Conservation (phyloP, 2,888 invertebrate species). For the Drosophila algonquin region DNA sequence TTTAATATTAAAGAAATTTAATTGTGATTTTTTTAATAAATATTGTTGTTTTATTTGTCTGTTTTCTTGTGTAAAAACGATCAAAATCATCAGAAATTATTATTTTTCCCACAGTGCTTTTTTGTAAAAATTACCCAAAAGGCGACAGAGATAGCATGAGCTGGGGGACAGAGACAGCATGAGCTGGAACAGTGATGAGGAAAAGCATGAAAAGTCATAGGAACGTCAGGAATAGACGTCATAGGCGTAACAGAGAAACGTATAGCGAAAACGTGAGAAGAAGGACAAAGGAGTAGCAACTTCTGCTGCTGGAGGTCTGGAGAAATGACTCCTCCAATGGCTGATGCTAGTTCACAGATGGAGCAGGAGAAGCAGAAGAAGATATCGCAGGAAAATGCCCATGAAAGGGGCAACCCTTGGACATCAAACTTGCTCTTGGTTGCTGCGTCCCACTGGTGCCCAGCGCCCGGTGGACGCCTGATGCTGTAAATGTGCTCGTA, state of each 20-base stretch:
- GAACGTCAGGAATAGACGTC: background rate
- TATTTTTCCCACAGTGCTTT: too few species aligned
- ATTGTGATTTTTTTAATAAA: too few species aligned
- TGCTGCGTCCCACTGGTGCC: slow-evolving; percentile 11
- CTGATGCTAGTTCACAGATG: background rate
- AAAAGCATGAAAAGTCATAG: background rate
- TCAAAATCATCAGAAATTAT: too few species aligned
- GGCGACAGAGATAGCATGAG: too few species aligned
- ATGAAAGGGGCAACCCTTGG: background rate
- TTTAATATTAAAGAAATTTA: too few species aligned
- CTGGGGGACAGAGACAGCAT: too few species aligned
- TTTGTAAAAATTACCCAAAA: too few species aligned
- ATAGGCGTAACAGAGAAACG: background rate
- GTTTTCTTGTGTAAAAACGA: too few species aligned
- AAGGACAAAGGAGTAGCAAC: background rate
- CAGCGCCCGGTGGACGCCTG: slow-evolving; percentile 39
- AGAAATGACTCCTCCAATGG: background rate
- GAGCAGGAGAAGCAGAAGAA: background rate
- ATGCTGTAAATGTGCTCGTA: slow-evolving; percentile 59
- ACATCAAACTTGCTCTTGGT: background rate
- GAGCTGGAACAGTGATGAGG: background rate
- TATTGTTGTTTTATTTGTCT: too few species aligned
- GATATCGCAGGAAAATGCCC: background rate
- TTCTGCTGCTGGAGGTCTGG: background rate
- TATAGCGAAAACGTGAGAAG: background rate